phyloP scores from a whole-genome alignment of 2,113 vertebrate species.

The Coptodon bakossiorum region DNA sequence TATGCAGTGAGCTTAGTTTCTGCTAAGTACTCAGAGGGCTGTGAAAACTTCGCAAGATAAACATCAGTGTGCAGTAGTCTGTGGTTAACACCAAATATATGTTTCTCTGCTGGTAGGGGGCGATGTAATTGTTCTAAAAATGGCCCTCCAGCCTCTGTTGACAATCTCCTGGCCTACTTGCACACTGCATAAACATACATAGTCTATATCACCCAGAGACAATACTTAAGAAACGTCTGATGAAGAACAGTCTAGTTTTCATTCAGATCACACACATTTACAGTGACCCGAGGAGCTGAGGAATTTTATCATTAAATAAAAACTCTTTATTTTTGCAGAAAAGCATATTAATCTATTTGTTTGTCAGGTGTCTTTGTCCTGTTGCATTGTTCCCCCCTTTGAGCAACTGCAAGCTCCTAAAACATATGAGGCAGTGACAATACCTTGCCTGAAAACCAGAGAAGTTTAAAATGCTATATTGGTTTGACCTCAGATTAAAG shows the following conservation, averaged over 20 bases:
- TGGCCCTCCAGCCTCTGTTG: background rate
- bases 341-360: background rate
- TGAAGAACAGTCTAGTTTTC: background rate
- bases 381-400: background rate
- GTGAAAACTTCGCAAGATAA: background rate
- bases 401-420: background rate
- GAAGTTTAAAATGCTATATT: background rate
- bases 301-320: background rate
- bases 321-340: background rate
- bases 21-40: background rate
- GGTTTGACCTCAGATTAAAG: background rate
- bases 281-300: background rate
- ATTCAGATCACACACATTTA: background rate
- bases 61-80: background rate
- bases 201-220: background rate
- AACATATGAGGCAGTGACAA: background rate
- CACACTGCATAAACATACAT: background rate
- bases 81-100: background rate
- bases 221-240: background rate
- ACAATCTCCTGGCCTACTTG: background rate
- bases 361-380: background rate
- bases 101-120: conserved; percentile 3
- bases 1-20: background rate
- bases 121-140: background rate
- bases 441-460: background rate